Evolutionary conservation across 2,888 invertebrate species (phyloP).

Genomic region (Athripsodes cinereus): DNA sequence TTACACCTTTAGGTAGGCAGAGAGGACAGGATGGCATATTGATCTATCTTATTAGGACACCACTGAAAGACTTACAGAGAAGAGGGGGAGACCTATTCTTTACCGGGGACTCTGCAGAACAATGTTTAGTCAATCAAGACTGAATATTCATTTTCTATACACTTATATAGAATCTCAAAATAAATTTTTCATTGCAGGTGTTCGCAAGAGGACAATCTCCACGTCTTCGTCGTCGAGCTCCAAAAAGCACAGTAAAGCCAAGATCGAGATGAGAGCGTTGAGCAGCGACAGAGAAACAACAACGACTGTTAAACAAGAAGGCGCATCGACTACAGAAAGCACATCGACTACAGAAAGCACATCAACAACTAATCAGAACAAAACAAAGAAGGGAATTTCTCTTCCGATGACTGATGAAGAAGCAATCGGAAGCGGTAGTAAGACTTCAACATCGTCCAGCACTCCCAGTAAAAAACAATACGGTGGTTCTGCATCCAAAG

Average conservation of each 20-base stretch:
- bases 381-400: neutral
- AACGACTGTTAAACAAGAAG: slow-evolving; percentile 2
- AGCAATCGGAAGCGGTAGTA: no score
- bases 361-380: neutral
- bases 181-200: no score
- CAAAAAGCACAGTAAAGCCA: slow-evolving; percentile 39
- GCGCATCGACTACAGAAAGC: neutral
- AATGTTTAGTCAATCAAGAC: no score
- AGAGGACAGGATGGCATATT: no score
- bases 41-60: no score
- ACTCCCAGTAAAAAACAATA: neutral
- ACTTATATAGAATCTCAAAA: no score
- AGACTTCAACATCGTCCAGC: neutral
- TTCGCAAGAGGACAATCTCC: slow-evolving; percentile 11
- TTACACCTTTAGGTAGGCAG: no score
- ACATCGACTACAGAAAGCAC: neutral
- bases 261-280: slow-evolving; percentile 48
- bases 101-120: no score
- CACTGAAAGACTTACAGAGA: no score
- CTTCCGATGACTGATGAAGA: neutral
- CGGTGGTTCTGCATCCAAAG: neutral
- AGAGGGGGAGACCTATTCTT: no score
- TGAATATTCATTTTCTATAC: no score
- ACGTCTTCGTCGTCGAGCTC: slow-evolving; percentile 4
- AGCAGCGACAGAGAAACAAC: neutral